Percentiles rank a stretch among this genome's conserved stretches.
phyloP scores from a whole-genome alignment of 2,797 vertebrate genomes.

The Micropoecilia bifurca region DNA sequence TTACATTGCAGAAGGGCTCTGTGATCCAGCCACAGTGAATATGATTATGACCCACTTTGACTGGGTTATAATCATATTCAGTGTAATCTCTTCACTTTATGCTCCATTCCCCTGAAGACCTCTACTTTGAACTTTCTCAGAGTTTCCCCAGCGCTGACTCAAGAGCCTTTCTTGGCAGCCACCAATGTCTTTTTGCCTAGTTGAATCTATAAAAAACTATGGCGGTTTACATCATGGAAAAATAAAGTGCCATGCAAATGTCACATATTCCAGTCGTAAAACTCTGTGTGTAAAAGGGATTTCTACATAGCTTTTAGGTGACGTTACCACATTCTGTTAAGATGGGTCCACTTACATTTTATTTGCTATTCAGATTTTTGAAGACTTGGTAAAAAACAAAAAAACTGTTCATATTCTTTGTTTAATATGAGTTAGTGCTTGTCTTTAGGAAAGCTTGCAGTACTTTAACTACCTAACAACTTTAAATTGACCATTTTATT shows the following conservation, averaged over 20 bases:
- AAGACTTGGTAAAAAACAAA: not conserved
- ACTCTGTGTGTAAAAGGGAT: not conserved
- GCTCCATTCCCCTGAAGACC: conserved; percentile 5
- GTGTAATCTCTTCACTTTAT: not conserved
- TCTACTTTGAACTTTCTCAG: conserved; percentile 11
- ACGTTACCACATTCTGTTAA: not conserved
- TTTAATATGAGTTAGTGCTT: not conserved
- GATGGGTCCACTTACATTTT: not conserved
- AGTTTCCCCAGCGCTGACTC: conserved; percentile 11
- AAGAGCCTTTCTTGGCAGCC: not conserved
- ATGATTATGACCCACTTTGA: conserved; percentile 1
- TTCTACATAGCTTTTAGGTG: not conserved
- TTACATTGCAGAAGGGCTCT: conserved; percentile 7
- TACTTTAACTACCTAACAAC: not conserved
- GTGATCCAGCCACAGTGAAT: not conserved
- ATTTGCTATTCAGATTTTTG: not conserved
- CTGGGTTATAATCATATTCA: conserved; percentile 3
- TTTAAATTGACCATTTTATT: not conserved
- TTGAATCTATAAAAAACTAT: not conserved
- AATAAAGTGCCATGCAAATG: not conserved
- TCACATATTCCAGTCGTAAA: not conserved
- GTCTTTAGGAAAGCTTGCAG: not conserved
- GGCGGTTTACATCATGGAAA: not conserved
- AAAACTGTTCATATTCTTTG: not conserved
- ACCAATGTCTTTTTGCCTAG: not conserved